These are phyloP conservation scores for Drosophila parvula DNA, from an alignment of 1,140 invertebrate species.

Conservation along the genomic window DNA sequence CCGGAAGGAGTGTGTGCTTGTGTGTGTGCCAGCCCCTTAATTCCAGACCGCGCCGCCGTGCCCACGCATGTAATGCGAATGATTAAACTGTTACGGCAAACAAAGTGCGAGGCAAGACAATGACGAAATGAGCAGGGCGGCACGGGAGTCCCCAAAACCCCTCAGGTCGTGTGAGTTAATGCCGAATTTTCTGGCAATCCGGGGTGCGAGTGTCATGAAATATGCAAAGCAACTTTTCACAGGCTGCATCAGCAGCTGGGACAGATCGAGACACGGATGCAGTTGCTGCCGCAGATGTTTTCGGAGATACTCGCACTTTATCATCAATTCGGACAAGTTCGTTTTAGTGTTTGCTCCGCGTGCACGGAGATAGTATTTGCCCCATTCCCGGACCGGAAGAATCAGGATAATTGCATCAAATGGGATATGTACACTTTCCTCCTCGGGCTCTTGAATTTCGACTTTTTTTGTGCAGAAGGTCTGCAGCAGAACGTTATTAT, in stretches of 20 bases:
- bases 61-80: constrained; percentile 68
- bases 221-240: constrained; percentile 73
- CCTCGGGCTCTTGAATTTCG: constrained; percentile 9
- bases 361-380: constrained; percentile 11
- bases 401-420: constrained; percentile 51
- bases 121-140: constrained; percentile 65
- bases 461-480: constrained; percentile 5
- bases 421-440: constrained; percentile 25
- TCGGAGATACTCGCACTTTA: constrained; percentile 29
- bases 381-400: constrained; percentile 23
- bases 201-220: constrained; percentile 62
- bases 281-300: constrained; percentile 49
- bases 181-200: constrained; percentile 66
- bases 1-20: neutral
- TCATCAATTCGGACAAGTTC: constrained; percentile 33
- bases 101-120: constrained; percentile 73
- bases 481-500: constrained; percentile 62
- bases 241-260: constrained; percentile 45
- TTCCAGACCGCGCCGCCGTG: constrained; percentile 10
- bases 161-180: constrained; percentile 68
- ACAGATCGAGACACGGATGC: constrained; percentile 50
- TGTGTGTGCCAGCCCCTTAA: neutral
- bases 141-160: constrained; percentile 39
- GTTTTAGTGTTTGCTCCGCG: constrained; percentile 13
- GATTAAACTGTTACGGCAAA: constrained; percentile 76